Evolutionary conservation across 2,113 vertebrate species (phyloP).

Genomic region (Patagioenas fasciata): DNA sequence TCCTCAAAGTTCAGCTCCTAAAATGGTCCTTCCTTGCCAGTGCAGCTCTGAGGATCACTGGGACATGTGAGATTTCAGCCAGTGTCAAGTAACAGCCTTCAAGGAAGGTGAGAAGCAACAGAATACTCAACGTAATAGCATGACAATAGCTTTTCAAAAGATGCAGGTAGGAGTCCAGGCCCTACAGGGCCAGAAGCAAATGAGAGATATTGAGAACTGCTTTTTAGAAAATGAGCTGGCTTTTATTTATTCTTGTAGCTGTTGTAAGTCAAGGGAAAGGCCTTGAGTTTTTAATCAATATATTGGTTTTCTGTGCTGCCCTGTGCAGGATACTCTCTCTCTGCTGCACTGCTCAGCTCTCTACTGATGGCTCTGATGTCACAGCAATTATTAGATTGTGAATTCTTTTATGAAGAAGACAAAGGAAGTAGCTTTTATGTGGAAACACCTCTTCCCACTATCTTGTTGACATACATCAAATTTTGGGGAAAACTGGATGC

Average conservation of each 20-base stretch:
- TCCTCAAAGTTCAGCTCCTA: background rate
- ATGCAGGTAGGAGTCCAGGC: background rate
- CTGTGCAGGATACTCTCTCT: fast-evolving
- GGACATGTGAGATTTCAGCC: fast-evolving
- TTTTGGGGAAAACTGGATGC: background rate
- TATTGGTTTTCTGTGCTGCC: background rate
- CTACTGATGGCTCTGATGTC: background rate
- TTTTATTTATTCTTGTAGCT: background rate
- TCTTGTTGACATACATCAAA: background rate
- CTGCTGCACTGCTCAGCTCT: background rate
- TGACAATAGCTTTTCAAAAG: background rate
- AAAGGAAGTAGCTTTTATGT: background rate
- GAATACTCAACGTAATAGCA: fast-evolving
- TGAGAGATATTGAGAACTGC: background rate
- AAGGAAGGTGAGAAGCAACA: background rate
- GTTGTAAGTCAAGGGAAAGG: background rate
- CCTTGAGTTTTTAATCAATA: background rate
- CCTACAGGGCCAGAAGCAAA: background rate
- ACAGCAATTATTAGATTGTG: background rate
- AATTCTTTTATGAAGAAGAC: background rate
- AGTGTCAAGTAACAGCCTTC: background rate
- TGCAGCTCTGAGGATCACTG: background rate
- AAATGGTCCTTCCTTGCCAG: background rate
- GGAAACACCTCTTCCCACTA: background rate
- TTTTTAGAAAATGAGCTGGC: background rate